phyloP scores from a whole-genome alignment of 2,113 vertebrate species.

The Catharus bicknelli region DNA sequence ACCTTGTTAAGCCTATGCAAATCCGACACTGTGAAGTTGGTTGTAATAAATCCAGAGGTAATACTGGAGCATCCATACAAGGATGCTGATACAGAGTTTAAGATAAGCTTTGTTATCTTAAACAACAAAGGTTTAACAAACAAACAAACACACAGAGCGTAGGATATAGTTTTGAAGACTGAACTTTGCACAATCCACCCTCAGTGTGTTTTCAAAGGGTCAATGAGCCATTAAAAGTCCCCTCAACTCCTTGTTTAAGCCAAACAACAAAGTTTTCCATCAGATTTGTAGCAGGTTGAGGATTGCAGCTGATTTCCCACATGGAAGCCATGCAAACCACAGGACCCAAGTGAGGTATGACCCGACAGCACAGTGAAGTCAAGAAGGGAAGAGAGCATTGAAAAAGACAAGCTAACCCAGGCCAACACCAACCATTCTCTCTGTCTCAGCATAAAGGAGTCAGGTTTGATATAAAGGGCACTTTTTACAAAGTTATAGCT shows the following conservation, averaged over 20 bases:
- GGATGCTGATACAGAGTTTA: neutral
- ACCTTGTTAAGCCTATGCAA: neutral
- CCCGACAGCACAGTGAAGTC: rapidly evolving
- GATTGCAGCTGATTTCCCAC: neutral
- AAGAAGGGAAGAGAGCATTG: neutral
- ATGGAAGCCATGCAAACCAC: neutral
- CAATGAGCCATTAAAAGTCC: neutral
- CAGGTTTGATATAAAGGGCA: neutral
- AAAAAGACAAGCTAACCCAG: neutral
- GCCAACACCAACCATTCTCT: neutral
- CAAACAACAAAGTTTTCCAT: neutral
- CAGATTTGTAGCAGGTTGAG: neutral
- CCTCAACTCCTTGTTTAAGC: neutral
- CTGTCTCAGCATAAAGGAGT: neutral
- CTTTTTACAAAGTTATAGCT: neutral
- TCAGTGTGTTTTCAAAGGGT: neutral
- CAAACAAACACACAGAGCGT: neutral
- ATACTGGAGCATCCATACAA: neutral
- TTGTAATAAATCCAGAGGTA: neutral
- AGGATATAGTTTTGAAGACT: neutral
- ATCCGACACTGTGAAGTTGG: neutral
- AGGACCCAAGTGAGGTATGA: neutral
- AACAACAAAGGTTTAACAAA: neutral
- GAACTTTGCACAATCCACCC: neutral
- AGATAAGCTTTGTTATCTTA: neutral